Evolutionary conservation across 2,113 vertebrate genomes (phyloP), one percentile per base, ranked within the genome.

Genomic region (Oenanthe melanoleuca): DNA sequence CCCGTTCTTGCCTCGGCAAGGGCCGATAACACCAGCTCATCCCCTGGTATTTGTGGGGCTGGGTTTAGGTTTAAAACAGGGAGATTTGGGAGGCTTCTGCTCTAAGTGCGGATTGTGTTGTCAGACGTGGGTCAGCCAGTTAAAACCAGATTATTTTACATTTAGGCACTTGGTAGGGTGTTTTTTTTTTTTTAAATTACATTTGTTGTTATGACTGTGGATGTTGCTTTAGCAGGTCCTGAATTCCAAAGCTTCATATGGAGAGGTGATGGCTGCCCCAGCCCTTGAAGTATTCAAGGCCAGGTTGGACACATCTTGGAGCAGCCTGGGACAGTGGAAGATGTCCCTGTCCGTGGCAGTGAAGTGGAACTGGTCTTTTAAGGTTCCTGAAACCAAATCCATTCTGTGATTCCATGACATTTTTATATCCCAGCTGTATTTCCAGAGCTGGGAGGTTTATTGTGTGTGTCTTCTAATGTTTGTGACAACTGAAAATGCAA

Each of bases 381-480:
- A 56, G 8, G 24, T 56, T 47, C n/a, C 22, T 56, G 25, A 8
- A 14, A 10, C 34, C 28, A 21, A 42, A 26, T 26, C 66, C 21
- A 31, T 64, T 71, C 42, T 45, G n/a, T n/a, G 15, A 55, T 70
- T 61, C 47, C 21, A 10, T 37, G 5, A 4, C 38, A 67, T 74
- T 81, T 74, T 53, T 53, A n/a, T 47, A 53, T 40, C 29, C 38
- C 61, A 66, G 13, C 45, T 65, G 23, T 14, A 3, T 50, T 64
- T 25, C 13, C 16, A 20, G 21, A 37, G 26, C 77, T 28, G 78
- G 44, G 61, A 61, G 13, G 2, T 61, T 78, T 53, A 6, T 9
- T 6, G 0, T 15, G 17, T 5, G 7, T 14, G 12, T 47, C 12
- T 88, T 23, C 2, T 10, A 4, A 4, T 4, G 8, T n/a, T 2